Evolutionary conservation across 2,888 invertebrate genomes (phyloP).

Genomic region (Flexamia atlantica): DNA sequence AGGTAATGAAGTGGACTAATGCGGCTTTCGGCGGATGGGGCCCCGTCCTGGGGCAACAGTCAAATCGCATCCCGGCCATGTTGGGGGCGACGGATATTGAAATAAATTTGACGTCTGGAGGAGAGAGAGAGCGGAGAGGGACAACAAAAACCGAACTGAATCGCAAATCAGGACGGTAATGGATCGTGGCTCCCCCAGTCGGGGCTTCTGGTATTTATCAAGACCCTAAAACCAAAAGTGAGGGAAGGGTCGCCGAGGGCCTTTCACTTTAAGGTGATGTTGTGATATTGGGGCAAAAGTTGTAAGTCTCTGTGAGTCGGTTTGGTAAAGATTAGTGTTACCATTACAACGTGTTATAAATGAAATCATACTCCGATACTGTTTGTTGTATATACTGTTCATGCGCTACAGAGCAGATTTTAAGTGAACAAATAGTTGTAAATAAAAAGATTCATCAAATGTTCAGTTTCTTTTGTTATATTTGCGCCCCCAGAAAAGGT

Average conservation of each 20-base stretch:
- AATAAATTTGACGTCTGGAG: constrained; percentile 39
- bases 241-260: neutral
- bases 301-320: no score
- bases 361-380: no score
- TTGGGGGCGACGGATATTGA: constrained; percentile 23
- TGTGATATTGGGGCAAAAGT: no score
- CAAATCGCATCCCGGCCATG: neutral
- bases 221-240: constrained; percentile 10
- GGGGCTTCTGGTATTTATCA: constrained; percentile 11
- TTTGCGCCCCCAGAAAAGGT: no score
- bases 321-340: no score
- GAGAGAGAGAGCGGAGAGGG: constrained; percentile 1
- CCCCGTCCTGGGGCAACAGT: neutral
- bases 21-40: neutral
- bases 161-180: constrained; percentile 53
- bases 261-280: no score
- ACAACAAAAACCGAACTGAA: constrained; percentile 48
- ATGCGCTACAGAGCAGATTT: no score
- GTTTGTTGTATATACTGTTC: no score
- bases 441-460: no score
- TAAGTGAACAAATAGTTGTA: no score
- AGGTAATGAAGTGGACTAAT: neutral
- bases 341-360: no score
- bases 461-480: no score
- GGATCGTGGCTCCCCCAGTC: constrained; percentile 5